Evolutionary conservation across 2,113 vertebrate species (phyloP).

Genomic region (Heterotilapia buettikoferi): DNA sequence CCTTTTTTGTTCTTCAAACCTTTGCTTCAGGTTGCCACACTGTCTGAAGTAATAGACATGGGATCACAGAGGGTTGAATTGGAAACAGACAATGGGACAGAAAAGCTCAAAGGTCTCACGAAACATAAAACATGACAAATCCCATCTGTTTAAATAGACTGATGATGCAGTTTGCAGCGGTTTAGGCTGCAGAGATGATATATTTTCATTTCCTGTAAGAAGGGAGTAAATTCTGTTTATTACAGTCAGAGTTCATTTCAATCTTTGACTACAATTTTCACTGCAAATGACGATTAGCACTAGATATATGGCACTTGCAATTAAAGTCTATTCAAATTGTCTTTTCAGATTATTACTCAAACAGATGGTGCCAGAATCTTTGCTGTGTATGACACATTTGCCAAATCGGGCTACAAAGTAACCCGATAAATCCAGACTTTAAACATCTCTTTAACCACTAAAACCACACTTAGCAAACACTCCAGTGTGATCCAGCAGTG

Average conservation of each 20-base stretch:
- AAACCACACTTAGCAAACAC: conserved; percentile 42
- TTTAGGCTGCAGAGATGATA: conserved; percentile 27
- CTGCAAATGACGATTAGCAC: not conserved
- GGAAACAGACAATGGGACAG: conserved; percentile 43
- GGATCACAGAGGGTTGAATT: conserved; percentile 38
- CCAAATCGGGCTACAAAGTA: conserved; percentile 15
- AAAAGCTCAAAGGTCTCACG: conserved; percentile 37
- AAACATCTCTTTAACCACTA: conserved; percentile 12
- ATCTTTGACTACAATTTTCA: not conserved
- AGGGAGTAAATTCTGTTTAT: not conserved
- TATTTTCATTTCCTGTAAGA: conserved; percentile 17
- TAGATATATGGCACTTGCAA: not conserved
- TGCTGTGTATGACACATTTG: conserved; percentile 31
- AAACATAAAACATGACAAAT: conserved; percentile 47
- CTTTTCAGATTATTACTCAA: not conserved
- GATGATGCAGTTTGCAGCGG: not conserved
- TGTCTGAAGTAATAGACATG: conserved; percentile 46
- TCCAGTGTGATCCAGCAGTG: conserved; percentile 32
- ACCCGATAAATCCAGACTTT: conserved; percentile 32
- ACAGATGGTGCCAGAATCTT: not conserved
- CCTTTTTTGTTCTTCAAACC: not conserved
- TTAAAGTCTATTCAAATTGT: not conserved
- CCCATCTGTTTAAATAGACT: conserved; percentile 11
- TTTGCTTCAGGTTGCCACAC: conserved; percentile 51
- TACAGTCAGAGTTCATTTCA: not conserved